Conservation (phyloP, 2,888 invertebrate species). For the Andrena dorsata region DNA sequence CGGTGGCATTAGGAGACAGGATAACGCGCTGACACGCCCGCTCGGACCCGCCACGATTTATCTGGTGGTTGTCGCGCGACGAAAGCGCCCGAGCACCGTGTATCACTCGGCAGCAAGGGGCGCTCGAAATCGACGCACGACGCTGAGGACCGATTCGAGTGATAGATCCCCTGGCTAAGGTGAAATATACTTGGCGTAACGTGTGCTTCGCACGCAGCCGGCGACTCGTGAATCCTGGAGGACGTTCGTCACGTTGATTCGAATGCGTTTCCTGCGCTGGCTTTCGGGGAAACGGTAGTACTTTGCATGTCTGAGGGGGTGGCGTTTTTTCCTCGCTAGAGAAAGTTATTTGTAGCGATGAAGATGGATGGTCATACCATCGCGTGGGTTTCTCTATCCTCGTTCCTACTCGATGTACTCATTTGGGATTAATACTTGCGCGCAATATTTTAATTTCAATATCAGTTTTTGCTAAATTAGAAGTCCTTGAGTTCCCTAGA, state of each 20-base stretch:
- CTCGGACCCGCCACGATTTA: conserved; percentile 53
- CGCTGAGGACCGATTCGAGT: conserved; percentile 58
- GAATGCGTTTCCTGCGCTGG: conserved; percentile 12
- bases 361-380: background rate
- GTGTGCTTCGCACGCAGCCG: conserved; percentile 61
- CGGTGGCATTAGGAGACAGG: conserved; percentile 47
- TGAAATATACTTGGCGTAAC: conserved; percentile 61
- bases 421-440: no score
- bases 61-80: conserved; percentile 50
- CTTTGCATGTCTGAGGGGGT: conserved; percentile 3
- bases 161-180: conserved; percentile 61
- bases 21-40: conserved; percentile 62
- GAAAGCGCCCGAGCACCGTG: conserved; percentile 50
- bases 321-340: background rate
- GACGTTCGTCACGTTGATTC: conserved; percentile 22
- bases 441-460: no score
- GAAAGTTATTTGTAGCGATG: background rate
- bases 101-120: conserved; percentile 48
- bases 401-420: background rate
- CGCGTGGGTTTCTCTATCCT: background rate
- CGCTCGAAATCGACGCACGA: conserved; percentile 52
- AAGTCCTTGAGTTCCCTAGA: background rate
- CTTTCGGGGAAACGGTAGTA: conserved; percentile 38
- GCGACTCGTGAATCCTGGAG: conserved; percentile 1
- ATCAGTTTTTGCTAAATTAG: no score